Base-by-base conservation (phyloP, 2,888 invertebrate genomes). In the Pegoplata infirma region DNA sequence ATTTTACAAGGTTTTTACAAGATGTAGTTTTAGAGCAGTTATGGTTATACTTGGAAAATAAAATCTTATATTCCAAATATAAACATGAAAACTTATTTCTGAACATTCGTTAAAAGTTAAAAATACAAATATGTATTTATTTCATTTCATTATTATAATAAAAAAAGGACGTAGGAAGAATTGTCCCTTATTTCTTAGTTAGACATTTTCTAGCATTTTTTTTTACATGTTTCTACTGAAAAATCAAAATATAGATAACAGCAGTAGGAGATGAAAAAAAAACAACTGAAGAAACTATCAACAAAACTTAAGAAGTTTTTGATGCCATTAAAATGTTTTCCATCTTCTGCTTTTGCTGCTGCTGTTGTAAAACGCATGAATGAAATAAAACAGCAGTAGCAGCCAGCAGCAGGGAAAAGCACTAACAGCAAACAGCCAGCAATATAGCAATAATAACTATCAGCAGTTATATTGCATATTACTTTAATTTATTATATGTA, bases 401-500 rank as follows among this genome's bases (percentile, higher is more conserved):
- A 71, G 59, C 25, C 51, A 53, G 36, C n/a, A 44, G 21, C 56
- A 71, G 59, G 63, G 64, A 21, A 17, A 25, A 47, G 19, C 49
- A 71, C 16, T 58, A 55, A 72, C 21, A 49, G 40, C n/a, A 67
- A n/a, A n/a, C n/a, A n/a, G n/a, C n/a, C n/a, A n/a, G n/a, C n/a
- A n/a, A n/a, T n/a, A n/a, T n/a, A n/a, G n/a, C n/a, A n/a, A n/a
- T n/a, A n/a, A 51, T 55, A 63, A 72, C 47, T n/a, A 69, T 49
- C 46, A 67, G 53, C 46, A 77, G 69, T 71, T 73, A 63, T 72
- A 76, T 79, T 80, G 74, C 82, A 83, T 83, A 84, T 83, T 80
- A 77, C 83, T 83, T 82, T 85, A 85, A 86, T 86, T 86, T 86
- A 87, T 87, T 86, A 85, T 81, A 85, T 71, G 75, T 63, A 72